A percentile compares a stretch with the other conserved stretches of the same genome.
Evolutionary conservation across 2,888 invertebrate species (phyloP).

Genomic region (Mythimna loreyi): DNA sequence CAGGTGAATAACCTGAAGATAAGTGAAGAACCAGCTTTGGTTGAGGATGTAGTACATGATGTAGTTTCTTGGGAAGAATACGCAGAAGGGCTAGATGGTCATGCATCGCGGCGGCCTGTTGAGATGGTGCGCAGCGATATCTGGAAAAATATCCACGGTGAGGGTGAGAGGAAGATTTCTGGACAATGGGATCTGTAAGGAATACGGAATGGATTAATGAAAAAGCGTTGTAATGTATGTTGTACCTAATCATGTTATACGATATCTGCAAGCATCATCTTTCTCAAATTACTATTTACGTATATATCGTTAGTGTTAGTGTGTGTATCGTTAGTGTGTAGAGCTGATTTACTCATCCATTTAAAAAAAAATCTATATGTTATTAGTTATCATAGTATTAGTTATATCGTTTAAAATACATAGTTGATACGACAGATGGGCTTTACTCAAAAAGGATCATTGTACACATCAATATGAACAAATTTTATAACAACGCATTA

Average conservation of each 20-base stretch:
- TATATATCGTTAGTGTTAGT: too few species aligned
- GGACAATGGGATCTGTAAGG: not conserved
- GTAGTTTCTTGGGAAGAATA: conserved; percentile 71
- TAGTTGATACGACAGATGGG: too few species aligned
- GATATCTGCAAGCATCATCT: not conserved
- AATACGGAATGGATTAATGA: not conserved
- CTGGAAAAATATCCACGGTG: conserved; percentile 69
- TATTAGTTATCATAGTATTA: too few species aligned
- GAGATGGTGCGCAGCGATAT: conserved; percentile 54
- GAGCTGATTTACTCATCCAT: too few species aligned
- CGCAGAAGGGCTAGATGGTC: conserved; percentile 35
- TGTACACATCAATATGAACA: too few species aligned
- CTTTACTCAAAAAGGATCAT: too few species aligned
- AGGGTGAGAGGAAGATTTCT: conserved; percentile 62
- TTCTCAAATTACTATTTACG: too few species aligned
- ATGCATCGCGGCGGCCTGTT: conserved; percentile 3
- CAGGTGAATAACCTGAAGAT: conserved; percentile 3
- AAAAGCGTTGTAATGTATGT: not conserved
- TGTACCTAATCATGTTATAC: not conserved
- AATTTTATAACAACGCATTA: too few species aligned
- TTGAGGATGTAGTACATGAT: conserved; percentile 55
- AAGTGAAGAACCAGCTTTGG: conserved; percentile 28
- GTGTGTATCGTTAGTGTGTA: too few species aligned
- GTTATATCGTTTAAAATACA: too few species aligned
- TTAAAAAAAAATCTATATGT: too few species aligned